These are phyloP conservation scores for Mobula birostris DNA, from an alignment of 2,113 vertebrate species.

Conservation along the genomic window DNA sequence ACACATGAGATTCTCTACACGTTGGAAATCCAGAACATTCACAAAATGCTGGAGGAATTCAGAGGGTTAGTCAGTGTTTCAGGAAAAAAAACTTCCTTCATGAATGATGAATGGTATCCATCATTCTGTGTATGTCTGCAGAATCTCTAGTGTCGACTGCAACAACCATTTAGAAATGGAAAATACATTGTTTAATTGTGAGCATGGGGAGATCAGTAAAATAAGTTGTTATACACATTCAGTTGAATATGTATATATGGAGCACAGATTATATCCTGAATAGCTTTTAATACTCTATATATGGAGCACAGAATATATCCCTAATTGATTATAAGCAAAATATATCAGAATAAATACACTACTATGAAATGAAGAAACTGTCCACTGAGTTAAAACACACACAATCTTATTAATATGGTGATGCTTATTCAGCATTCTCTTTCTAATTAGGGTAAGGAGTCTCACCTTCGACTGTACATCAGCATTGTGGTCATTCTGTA, in stretches of 20 bases:
- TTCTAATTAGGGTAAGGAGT: too few relatives aligned
- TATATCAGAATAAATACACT: not conserved
- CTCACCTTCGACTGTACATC: slow-evolving; percentile 97
- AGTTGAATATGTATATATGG: not conserved
- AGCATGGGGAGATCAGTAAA: not conserved
- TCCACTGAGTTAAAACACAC: not conserved
- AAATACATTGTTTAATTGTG: not conserved
- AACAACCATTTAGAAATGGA: too few relatives aligned
- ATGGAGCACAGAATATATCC: not conserved
- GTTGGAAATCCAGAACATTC: too few relatives aligned
- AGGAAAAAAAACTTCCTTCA: too few relatives aligned
- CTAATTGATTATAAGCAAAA: not conserved
- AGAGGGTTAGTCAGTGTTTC: too few relatives aligned
- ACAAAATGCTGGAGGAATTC: too few relatives aligned
- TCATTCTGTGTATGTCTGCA: too few relatives aligned
- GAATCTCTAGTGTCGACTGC: too few relatives aligned
- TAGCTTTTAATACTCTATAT: not conserved
- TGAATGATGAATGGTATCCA: too few relatives aligned
- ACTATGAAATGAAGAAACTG: not conserved
- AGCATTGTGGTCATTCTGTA: slow-evolving; percentile 95
- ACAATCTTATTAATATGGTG: not conserved
- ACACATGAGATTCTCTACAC: too few relatives aligned
- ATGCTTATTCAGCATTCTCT: not conserved
- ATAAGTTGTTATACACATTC: not conserved
- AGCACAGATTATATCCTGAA: not conserved